phyloP scores from a whole-genome alignment of 2,888 invertebrate genomes.

The Seira ritae region DNA sequence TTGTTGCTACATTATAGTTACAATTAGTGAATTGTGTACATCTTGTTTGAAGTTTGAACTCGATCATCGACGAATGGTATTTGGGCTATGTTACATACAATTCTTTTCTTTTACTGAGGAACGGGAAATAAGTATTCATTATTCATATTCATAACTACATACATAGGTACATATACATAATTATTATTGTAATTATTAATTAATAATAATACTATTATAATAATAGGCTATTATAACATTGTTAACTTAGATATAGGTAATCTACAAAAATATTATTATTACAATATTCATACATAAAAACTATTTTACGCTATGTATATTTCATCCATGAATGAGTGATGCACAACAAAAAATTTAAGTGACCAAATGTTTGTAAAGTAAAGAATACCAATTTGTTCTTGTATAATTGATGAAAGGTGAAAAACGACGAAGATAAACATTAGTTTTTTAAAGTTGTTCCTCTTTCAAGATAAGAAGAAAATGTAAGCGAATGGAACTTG shows the following conservation, averaged over 20 bases:
- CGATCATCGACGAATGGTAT: conserved; percentile 37
- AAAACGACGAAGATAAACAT: conserved; percentile 31
- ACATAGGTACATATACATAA: conserved; percentile 34
- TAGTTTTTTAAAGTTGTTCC: conserved; percentile 59
- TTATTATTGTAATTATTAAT: background rate
- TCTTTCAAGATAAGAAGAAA: conserved; percentile 50
- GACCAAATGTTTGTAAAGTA: conserved; percentile 64
- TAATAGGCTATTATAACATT: background rate
- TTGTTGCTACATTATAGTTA: conserved; percentile 14
- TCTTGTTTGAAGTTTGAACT: conserved; percentile 47
- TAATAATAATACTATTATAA: conserved; percentile 17
- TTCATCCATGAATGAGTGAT: conserved; percentile 65
- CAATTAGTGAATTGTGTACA: conserved; percentile 46
- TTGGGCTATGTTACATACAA: conserved; percentile 48
- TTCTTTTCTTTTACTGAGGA: conserved; percentile 50
- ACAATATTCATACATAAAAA: conserved; percentile 1
- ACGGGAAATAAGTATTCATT: conserved; percentile 65
- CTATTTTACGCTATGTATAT: conserved; percentile 20
- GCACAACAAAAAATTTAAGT: conserved; percentile 58
- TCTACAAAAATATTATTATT: conserved; percentile 24
- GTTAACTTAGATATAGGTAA: background rate
- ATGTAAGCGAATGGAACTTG: conserved; percentile 20
- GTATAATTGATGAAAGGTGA: background rate
- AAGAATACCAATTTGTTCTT: conserved; percentile 33
- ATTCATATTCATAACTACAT: conserved; percentile 45